Evolutionary conservation across 2,797 vertebrate genomes (phyloP), one percentile per base, ranked within the genome.

Genomic region (Hoplostethus mediterraneus): DNA sequence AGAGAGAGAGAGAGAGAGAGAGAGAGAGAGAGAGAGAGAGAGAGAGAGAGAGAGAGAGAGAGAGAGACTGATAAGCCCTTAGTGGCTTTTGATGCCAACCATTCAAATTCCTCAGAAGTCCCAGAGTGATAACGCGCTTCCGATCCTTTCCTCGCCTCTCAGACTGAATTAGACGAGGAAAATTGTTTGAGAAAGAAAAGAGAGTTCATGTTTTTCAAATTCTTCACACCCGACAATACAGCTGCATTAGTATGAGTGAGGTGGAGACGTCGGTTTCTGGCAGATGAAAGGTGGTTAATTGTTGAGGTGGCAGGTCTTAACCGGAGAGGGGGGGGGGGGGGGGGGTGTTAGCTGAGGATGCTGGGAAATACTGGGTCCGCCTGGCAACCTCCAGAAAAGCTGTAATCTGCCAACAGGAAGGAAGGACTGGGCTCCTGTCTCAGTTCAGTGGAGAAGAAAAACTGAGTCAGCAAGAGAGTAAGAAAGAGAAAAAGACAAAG

Each of bases 261-360:
- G 63, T 3, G 4, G 60, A 80, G 53, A 66, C 70, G 5, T 11
- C 61, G 2, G 36, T 69, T 67, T 61, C 54, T 40, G 72, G 63
- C 47, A 59, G 42, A 16, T 33, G 33, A 33, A 6, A 33, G 33
- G 33, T 33, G 72, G 25, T 21, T 73, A 25, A 84, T 77, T 86
- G 83, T 86, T 81, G 83, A 91, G 84, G 85, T 87, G 89, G 87
- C 73, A 85, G 56, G 67, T 74, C 74, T 83, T 65, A 66, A 48
- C 7, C 73, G 56, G 72, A 63, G 68, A 63, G 53, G 48, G 70
- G 31, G 25, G 25, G 48, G 70, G 31, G 25, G 25, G 33, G 16
- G 6, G 59, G 2, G 66, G 52, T 2, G 9, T 6, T 44, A 73
- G 69, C 56, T 40, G 48, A 67, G 77, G 79, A 87, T 76, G 67